Evolutionary conservation across 2,888 invertebrate genomes (phyloP).

Genomic region (Scaptomyza caliginosa): DNA sequence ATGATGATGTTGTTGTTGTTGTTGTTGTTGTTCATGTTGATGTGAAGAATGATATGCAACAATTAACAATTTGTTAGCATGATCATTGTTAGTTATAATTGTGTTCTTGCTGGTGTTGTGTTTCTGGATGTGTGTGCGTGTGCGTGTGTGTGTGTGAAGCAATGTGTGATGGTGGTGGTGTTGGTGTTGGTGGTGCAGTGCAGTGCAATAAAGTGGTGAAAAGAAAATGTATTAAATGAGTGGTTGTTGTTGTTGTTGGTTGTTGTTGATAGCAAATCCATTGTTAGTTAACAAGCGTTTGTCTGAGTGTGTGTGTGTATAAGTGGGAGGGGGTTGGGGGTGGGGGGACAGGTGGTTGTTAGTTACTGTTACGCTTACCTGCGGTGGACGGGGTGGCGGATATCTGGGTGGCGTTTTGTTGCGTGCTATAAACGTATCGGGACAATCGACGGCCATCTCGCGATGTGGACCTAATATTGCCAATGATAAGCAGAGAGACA

Average conservation of each 20-base stretch:
- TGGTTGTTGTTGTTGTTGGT: constrained; percentile 23
- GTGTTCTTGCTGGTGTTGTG: constrained; percentile 42
- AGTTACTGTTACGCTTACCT: constrained; percentile 84
- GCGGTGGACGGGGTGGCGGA: constrained; percentile 91
- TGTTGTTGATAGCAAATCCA: constrained; percentile 9
- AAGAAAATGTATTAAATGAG: constrained; percentile 56
- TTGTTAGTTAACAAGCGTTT: constrained; percentile 1
- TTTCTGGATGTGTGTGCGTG: constrained; percentile 32
- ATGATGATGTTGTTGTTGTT: constrained; percentile 44
- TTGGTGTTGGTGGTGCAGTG: too few relatives aligned
- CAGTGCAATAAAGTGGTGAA: constrained; percentile 33
- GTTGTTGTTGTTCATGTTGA: constrained; percentile 71
- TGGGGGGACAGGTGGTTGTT: constrained; percentile 2
- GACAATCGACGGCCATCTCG: constrained; percentile 99
- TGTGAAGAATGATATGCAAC: constrained; percentile 81
- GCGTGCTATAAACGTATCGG: constrained; percentile 95
- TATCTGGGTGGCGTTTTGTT: constrained; percentile 96
- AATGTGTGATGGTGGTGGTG: too few relatives aligned
- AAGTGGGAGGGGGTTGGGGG: background rate
- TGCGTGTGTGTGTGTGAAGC: constrained; percentile 13
- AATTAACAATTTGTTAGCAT: constrained; percentile 80
- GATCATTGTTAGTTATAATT: constrained; percentile 71
- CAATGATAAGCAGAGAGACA: background rate
- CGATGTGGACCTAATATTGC: constrained; percentile 92
- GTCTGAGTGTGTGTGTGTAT: background rate